phyloP scores from a whole-genome alignment of 2,113 vertebrate species.

The Daboia siamensis region DNA sequence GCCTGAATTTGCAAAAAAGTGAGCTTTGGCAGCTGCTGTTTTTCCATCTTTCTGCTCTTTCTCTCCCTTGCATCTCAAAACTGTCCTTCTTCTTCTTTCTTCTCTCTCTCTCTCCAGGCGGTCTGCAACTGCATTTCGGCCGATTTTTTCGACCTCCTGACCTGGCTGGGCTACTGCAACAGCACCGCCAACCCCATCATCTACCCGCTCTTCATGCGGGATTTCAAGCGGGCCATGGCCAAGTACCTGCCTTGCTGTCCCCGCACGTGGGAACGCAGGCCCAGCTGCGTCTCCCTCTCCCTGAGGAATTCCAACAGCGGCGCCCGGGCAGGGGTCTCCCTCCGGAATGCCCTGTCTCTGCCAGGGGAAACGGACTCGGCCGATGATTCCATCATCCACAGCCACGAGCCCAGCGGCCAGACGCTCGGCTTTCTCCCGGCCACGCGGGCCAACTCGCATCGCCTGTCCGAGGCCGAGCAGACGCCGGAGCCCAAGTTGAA shows the following conservation, averaged over 20 bases:
- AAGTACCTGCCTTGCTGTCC: slow-evolving; percentile 83
- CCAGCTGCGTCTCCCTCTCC: slow-evolving; percentile 83
- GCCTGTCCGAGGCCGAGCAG: slow-evolving; percentile 70
- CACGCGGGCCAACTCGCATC: slow-evolving; percentile 57
- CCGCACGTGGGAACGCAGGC: slow-evolving; percentile 62
- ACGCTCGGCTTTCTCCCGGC: neutral
- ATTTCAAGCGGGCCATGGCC: slow-evolving; percentile 92
- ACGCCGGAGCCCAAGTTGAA: slow-evolving; percentile 57
- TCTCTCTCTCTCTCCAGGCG: slow-evolving; percentile 67
- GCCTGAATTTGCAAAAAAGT: neutral
- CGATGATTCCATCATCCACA: slow-evolving; percentile 65
- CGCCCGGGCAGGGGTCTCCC: slow-evolving; percentile 56
- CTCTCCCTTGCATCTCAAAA: neutral
- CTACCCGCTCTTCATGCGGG: slow-evolving; percentile 95
- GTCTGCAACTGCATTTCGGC: slow-evolving; percentile 84
- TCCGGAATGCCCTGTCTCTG: slow-evolving; percentile 66
- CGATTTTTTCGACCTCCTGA: slow-evolving; percentile 86
- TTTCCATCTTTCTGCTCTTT: neutral
- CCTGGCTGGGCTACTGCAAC: slow-evolving; percentile 97
- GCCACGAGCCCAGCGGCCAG: slow-evolving; percentile 7
- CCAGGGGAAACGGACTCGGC: slow-evolving; percentile 69
- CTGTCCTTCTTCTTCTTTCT: neutral
- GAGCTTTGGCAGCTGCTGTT: neutral
- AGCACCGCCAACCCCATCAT: slow-evolving; percentile 99
- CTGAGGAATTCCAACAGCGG: slow-evolving; percentile 87